Evolutionary conservation across 1,140 invertebrate genomes (phyloP).

Genomic region (Drosophila erecta): DNA sequence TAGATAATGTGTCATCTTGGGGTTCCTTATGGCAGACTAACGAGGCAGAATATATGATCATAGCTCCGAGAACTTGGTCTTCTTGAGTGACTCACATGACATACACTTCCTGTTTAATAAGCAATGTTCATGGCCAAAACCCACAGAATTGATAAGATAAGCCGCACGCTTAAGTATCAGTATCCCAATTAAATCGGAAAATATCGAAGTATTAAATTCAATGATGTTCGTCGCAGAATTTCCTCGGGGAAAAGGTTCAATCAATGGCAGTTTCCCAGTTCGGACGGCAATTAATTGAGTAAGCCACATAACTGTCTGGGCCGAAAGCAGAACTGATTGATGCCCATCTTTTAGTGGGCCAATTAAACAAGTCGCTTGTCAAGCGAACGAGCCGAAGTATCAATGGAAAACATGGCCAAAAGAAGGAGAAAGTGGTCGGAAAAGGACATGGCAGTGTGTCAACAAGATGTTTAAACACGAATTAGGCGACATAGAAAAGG

Average conservation of each 20-base stretch:
- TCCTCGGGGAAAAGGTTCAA: neutral
- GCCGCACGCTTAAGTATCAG: too few relatives aligned
- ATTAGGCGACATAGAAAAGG: constrained; percentile 81
- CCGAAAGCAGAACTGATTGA: constrained; percentile 58
- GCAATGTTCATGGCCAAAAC: too few relatives aligned
- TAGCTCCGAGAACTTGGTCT: too few relatives aligned
- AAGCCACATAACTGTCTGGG: constrained; percentile 30
- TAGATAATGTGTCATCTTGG: constrained; percentile 34
- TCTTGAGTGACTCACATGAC: too few relatives aligned
- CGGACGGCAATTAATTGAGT: constrained; percentile 53
- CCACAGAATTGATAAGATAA: too few relatives aligned
- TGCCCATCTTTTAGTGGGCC: constrained; percentile 72
- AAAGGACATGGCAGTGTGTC: constrained; percentile 55
- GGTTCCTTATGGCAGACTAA: constrained; percentile 5
- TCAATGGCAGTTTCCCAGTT: constrained; percentile 21
- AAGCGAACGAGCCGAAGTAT: constrained; percentile 30
- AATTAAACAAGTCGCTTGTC: constrained; percentile 81
- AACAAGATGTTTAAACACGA: constrained; percentile 81
- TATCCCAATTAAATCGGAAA: neutral
- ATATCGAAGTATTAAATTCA: constrained; percentile 10
- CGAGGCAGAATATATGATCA: constrained; percentile 5
- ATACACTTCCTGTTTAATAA: too few relatives aligned
- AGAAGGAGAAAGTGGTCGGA: constrained; percentile 22
- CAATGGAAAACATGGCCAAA: constrained; percentile 33
- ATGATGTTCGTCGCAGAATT: constrained; percentile 9